These are phyloP conservation scores for Misgurnus mizolepis DNA, from an alignment of 2,113 vertebrate species.

Conservation along the genomic window DNA sequence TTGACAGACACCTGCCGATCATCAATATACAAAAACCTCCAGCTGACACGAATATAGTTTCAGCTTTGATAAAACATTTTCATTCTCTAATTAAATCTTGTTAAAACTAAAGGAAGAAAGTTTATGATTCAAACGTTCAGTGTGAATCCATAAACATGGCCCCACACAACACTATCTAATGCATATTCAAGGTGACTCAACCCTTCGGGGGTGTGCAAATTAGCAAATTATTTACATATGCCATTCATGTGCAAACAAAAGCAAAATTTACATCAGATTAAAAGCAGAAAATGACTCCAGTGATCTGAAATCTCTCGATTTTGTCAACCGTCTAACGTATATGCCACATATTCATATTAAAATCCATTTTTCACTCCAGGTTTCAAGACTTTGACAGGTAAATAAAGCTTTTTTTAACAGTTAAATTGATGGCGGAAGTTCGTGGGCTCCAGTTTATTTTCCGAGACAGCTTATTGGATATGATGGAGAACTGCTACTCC, in stretches of 20 bases:
- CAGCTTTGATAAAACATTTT: slow-evolving; percentile 27
- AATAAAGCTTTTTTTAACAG: slow-evolving; percentile 27
- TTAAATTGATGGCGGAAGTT: slow-evolving; percentile 10
- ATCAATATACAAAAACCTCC: slow-evolving; percentile 17
- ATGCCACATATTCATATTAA: slow-evolving; percentile 20
- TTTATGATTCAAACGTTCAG: not conserved
- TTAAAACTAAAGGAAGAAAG: not conserved
- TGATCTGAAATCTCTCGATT: slow-evolving; percentile 31
- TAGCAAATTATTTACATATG: slow-evolving; percentile 42
- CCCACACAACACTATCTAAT: slow-evolving; percentile 19
- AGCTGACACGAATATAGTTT: not conserved
- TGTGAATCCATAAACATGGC: slow-evolving; percentile 35
- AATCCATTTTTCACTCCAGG: slow-evolving; percentile 24
- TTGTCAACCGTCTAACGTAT: not conserved
- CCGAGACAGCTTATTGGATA: slow-evolving; percentile 31
- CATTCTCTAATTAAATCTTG: not conserved
- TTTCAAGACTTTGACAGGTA: slow-evolving; percentile 28
- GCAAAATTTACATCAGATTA: slow-evolving; percentile 29
- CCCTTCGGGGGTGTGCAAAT: slow-evolving; percentile 34
- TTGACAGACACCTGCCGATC: slow-evolving; percentile 39
- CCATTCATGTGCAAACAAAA: slow-evolving; percentile 41
- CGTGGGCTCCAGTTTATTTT: slow-evolving; percentile 25
- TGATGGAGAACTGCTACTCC: slow-evolving; percentile 31
- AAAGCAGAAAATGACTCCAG: slow-evolving; percentile 20
- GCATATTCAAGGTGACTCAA: slow-evolving; percentile 37